These are phyloP conservation scores for Hydropsyche tenuis DNA, from an alignment of 1,140 invertebrate species.

Conservation along the genomic window DNA sequence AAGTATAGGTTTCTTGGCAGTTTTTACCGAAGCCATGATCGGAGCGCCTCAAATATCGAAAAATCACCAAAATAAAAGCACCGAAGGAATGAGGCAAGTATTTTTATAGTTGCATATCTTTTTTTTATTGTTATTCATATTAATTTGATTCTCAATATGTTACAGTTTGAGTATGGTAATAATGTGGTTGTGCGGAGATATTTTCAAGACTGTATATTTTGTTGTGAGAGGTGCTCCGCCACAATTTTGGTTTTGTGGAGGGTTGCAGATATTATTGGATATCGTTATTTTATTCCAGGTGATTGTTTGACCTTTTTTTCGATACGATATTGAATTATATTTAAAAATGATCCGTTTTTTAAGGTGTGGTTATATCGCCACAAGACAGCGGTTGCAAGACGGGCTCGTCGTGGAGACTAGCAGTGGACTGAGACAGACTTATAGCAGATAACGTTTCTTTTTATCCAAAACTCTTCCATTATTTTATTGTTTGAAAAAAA, in stretches of 20 bases:
- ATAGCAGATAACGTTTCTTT: slow-evolving; percentile 56
- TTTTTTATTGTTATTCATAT: slow-evolving; percentile 16
- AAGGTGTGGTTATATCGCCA: slow-evolving; percentile 71
- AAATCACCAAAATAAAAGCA: slow-evolving; percentile 90
- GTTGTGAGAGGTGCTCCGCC: slow-evolving; percentile 85
- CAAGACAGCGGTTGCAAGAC: slow-evolving; percentile 66
- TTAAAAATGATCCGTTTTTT: slow-evolving; percentile 42
- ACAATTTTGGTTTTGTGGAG: slow-evolving; percentile 96
- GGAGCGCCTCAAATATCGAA: slow-evolving; percentile 91
- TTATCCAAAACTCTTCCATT: slow-evolving; percentile 28
- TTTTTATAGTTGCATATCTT: background rate
- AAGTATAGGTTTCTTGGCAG: slow-evolving; percentile 88
- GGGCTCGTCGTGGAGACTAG: slow-evolving; percentile 70
- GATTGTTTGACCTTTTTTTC: slow-evolving; percentile 47
- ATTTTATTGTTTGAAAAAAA: slow-evolving; percentile 20
- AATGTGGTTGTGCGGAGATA: slow-evolving; percentile 95
- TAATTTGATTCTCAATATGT: slow-evolving; percentile 50
- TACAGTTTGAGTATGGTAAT: slow-evolving; percentile 90
- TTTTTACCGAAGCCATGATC: slow-evolving; percentile 96
- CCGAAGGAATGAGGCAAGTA: slow-evolving; percentile 93
- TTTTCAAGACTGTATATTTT: slow-evolving; percentile 98
- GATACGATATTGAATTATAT: background rate
- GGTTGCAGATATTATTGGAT: slow-evolving; percentile 89
- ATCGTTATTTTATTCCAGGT: slow-evolving; percentile 85
- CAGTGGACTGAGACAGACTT: slow-evolving; percentile 64